phyloP scores from a whole-genome alignment of 2,113 vertebrate species.

The Alces alces region DNA sequence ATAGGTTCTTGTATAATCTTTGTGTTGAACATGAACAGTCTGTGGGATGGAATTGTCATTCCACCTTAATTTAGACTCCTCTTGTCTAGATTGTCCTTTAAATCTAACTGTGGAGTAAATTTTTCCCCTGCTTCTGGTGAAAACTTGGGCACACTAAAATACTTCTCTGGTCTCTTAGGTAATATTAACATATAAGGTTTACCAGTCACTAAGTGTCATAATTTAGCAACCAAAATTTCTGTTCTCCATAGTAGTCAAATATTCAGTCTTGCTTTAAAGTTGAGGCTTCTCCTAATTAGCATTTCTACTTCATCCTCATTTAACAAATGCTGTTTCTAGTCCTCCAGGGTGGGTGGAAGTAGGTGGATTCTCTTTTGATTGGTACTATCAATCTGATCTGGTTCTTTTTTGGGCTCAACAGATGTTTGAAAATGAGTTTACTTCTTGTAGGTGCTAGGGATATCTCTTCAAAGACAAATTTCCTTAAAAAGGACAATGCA shows the following conservation, averaged over 20 bases:
- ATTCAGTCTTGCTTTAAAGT: neutral
- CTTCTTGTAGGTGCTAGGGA: neutral
- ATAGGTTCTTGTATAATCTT: neutral
- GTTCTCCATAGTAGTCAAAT: conserved; percentile 8
- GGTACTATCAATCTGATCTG: neutral
- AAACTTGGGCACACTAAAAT: neutral
- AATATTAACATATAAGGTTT: neutral
- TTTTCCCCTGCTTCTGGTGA: neutral
- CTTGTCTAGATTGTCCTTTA: neutral
- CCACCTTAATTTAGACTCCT: neutral
- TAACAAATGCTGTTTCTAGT: neutral
- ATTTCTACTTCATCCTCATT: neutral
- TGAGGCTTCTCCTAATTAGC: neutral
- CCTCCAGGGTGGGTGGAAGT: neutral
- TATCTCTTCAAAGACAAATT: neutral
- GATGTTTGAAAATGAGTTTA: neutral
- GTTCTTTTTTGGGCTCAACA: neutral
- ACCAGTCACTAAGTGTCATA: neutral
- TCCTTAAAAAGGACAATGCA: neutral
- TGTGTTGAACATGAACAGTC: neutral
- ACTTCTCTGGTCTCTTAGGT: neutral
- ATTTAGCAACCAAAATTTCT: neutral
- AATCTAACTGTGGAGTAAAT: neutral
- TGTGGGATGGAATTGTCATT: neutral
- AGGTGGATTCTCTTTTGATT: neutral